Evolutionary conservation across 2,888 invertebrate genomes (phyloP).

Genomic region (Ellobium chinense): DNA sequence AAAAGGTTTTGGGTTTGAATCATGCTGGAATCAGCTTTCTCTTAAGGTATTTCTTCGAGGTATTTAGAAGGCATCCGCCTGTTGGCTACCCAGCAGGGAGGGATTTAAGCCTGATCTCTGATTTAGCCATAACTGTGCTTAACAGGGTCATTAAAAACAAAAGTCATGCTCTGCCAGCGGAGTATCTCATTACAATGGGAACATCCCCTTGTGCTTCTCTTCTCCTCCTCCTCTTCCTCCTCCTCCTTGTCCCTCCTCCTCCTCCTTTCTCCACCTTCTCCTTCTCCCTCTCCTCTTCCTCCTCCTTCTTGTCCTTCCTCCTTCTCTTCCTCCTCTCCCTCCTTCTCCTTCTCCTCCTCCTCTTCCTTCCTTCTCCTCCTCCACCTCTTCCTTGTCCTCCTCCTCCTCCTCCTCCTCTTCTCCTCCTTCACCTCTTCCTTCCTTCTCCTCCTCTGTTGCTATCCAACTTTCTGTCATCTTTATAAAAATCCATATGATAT

Average conservation of each 20-base stretch:
- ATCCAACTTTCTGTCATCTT: background rate
- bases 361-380: background rate
- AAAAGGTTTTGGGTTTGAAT: too few species aligned
- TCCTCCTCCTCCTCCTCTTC: background rate
- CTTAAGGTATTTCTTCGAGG: too few species aligned
- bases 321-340: background rate
- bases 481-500: too few species aligned
- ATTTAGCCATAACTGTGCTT: too few species aligned
- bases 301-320: background rate
- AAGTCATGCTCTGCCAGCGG: too few species aligned
- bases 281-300: background rate
- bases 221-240: slow-evolving; percentile 1
- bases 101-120: too few species aligned
- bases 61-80: too few species aligned
- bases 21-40: too few species aligned
- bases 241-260: background rate
- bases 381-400: background rate
- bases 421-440: background rate
- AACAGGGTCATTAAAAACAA: too few species aligned
- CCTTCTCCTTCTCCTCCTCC: background rate
- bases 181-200: too few species aligned
- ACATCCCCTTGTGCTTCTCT: background rate
- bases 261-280: background rate
- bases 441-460: slow-evolving; percentile 1
- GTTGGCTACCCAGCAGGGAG: too few species aligned